phyloP scores from a whole-genome alignment of 2,797 vertebrate species.

The Streptopelia turtur region DNA sequence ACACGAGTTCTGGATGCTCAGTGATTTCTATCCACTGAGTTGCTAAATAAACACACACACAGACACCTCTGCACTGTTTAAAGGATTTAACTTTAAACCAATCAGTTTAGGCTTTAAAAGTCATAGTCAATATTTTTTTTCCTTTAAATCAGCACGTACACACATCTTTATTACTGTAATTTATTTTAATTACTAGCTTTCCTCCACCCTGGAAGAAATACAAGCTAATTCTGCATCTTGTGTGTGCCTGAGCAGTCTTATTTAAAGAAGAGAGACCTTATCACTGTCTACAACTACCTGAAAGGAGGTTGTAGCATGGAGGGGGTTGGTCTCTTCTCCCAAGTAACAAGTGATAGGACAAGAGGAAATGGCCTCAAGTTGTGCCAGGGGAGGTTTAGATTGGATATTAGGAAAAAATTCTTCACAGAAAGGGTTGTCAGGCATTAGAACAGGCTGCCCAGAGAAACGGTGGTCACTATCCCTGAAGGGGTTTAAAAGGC shows the following conservation, averaged over 20 bases:
- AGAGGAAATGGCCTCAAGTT: too few relatives aligned
- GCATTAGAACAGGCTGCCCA: too few relatives aligned
- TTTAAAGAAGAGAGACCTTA: background rate
- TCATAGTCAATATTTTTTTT: background rate
- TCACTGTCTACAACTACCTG: too few relatives aligned
- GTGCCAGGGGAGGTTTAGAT: too few relatives aligned
- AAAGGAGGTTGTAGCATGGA: too few relatives aligned
- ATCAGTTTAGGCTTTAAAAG: background rate
- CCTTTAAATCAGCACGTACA: background rate
- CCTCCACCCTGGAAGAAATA: background rate
- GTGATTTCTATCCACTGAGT: background rate
- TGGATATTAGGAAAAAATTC: too few relatives aligned
- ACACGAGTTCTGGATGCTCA: background rate
- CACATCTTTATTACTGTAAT: background rate
- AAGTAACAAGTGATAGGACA: too few relatives aligned
- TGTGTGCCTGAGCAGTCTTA: background rate
- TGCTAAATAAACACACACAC: conserved; percentile 7
- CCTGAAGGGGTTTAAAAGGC: too few relatives aligned
- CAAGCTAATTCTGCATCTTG: background rate
- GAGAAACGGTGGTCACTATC: too few relatives aligned
- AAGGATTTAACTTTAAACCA: background rate
- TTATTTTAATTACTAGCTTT: background rate
- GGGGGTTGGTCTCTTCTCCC: too few relatives aligned
- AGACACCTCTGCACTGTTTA: background rate
- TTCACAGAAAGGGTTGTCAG: too few relatives aligned